These are phyloP conservation scores for Myotis daubentonii DNA, from an alignment of 2,797 vertebrate genomes.

Conservation along the genomic window DNA sequence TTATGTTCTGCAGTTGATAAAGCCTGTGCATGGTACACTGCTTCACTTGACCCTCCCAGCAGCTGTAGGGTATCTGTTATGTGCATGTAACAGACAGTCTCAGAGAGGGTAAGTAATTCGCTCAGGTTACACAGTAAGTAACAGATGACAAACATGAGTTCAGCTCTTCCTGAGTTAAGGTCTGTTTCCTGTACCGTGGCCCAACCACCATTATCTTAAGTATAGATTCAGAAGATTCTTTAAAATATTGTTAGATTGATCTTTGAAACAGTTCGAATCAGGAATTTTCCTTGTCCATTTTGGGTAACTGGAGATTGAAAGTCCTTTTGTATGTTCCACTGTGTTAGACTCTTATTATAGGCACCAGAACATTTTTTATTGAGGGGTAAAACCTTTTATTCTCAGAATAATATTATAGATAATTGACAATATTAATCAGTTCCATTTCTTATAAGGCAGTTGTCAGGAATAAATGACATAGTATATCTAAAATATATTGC, in stretches of 20 bases:
- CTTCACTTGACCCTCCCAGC: constrained; percentile 56
- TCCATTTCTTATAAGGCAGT: background rate
- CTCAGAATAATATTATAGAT: background rate
- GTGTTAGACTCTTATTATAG: constrained; percentile 17
- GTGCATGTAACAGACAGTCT: constrained; percentile 56
- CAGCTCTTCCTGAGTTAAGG: background rate
- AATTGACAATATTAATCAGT: background rate
- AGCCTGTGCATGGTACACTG: constrained; percentile 38
- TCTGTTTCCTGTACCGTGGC: background rate
- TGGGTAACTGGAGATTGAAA: background rate
- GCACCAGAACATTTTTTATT: constrained; percentile 3
- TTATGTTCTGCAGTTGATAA: constrained; percentile 63
- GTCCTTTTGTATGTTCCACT: background rate
- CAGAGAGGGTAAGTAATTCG: constrained; percentile 59
- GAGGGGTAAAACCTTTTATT: background rate
- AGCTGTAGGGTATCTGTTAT: constrained; percentile 65
- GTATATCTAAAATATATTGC: background rate
- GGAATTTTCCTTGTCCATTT: constrained; percentile 21
- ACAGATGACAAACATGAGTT: background rate
- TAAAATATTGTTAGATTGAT: background rate
- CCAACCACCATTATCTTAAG: background rate
- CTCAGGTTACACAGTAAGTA: constrained; percentile 62
- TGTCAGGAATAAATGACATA: constrained; percentile 24
- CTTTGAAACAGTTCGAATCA: constrained; percentile 5
- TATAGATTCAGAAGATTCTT: background rate